A percentile compares a stretch with the other conserved stretches of the same genome.
phyloP scores from a whole-genome alignment of 2,797 vertebrate genomes.

The Hafferia zeledoni region DNA sequence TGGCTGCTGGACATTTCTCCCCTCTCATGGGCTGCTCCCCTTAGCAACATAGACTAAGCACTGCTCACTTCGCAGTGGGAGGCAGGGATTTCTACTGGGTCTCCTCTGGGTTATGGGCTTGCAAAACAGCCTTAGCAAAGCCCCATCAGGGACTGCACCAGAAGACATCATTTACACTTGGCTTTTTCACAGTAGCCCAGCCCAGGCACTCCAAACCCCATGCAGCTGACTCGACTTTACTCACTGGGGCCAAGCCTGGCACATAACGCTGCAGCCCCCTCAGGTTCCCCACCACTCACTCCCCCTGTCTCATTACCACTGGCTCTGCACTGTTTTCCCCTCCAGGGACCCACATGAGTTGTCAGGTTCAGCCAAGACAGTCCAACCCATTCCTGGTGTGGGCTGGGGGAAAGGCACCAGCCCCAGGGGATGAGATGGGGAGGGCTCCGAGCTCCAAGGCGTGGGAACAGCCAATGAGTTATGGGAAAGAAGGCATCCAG shows the following conservation, averaged over 20 bases:
- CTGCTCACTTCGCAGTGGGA: neutral
- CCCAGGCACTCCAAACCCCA: neutral
- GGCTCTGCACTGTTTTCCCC: neutral
- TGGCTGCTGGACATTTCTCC: neutral
- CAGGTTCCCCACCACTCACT: rapidly evolving
- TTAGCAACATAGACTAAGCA: neutral
- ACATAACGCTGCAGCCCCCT: rapidly evolving
- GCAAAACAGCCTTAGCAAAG: neutral
- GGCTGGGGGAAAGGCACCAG: neutral
- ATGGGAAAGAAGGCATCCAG: neutral
- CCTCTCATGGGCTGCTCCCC: neutral
- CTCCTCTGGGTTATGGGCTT: rapidly evolving
- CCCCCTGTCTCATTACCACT: neutral
- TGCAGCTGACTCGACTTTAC: rapidly evolving
- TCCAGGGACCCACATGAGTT: rapidly evolving
- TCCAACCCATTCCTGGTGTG: rapidly evolving
- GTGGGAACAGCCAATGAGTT: neutral
- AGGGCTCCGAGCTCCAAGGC: neutral
- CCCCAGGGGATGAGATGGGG: neutral
- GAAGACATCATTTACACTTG: neutral
- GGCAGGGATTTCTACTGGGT: neutral
- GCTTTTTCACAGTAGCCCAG: neutral
- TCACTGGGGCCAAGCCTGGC: neutral
- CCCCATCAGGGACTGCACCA: neutral
- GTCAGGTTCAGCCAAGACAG: neutral